These are phyloP conservation scores for Antheraea yamamai DNA, from an alignment of 2,888 invertebrate genomes.

Conservation along the genomic window DNA sequence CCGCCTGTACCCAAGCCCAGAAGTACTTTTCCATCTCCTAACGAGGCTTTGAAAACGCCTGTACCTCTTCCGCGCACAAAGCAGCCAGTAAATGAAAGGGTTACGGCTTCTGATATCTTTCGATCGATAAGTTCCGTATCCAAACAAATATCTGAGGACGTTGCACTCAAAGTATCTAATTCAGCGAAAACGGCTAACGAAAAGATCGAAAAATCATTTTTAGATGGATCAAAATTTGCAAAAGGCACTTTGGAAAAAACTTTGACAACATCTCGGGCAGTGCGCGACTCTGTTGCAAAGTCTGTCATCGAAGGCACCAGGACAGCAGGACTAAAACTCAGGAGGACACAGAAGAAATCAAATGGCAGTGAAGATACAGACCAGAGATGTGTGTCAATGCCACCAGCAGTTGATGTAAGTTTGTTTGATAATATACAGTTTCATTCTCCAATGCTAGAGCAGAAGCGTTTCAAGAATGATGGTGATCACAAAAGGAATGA, in stretches of 20 bases:
- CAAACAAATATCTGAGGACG: conserved; percentile 81
- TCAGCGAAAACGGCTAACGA: conserved; percentile 70
- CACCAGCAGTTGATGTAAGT: conserved; percentile 79
- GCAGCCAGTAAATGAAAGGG: conserved; percentile 54
- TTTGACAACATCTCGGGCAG: conserved; percentile 71
- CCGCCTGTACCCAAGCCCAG: conserved; percentile 74
- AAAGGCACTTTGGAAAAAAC: conserved; percentile 76
- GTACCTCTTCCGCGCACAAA: conserved; percentile 80
- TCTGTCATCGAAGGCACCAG: conserved; percentile 85
- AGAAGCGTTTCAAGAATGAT: conserved; percentile 58
- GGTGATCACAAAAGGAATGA: conserved; percentile 33
- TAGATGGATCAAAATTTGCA: conserved; percentile 68
- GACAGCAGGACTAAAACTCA: conserved; percentile 77
- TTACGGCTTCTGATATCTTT: conserved; percentile 69
- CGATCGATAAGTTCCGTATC: conserved; percentile 80
- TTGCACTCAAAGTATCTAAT: conserved; percentile 75
- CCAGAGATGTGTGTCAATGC: conserved; percentile 81
- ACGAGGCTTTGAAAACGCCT: conserved; percentile 66
- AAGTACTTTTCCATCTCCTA: conserved; percentile 48
- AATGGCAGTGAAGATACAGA: conserved; percentile 46
- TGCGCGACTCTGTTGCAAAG: conserved; percentile 80
- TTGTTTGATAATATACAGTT: conserved; percentile 86
- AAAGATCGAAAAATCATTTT: conserved; percentile 63
- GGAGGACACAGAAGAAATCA: conserved; percentile 51
- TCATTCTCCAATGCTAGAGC: conserved; percentile 82